Base-by-base conservation (phyloP, 2,888 invertebrate species). In the Tupiocoris notatus region DNA sequence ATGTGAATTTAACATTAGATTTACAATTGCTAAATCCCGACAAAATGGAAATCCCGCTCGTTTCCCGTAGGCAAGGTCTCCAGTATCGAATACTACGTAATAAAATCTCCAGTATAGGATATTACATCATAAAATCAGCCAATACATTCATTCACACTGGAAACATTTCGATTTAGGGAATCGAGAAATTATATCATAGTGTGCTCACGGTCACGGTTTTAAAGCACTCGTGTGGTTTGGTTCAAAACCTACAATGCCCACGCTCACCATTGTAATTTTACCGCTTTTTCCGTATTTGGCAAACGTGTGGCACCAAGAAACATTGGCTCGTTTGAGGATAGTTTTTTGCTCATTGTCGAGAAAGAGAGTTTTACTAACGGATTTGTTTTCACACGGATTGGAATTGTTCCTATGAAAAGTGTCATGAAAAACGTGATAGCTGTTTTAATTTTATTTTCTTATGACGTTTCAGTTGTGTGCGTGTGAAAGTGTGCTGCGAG, bases 291-390 rank as follows among this genome's bases (percentile, higher is more conserved):
- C 7, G 12, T 59, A 6, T 17, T 59, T 59, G 18, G 59, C 39
- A 59, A 59, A 18, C 20, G 54, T 62, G 73, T 80, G 80, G 79
- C 81, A 81, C 81, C 82, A 82, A 82, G 82, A 82, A 82, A 82
- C 82, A 82, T 82, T 82, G 82, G 81, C 68, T 65, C 68, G 75
- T 68, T 68, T 56, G 25, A 61, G 24, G 54, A 61, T 58, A 24
- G 12, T 24, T 22, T 59, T 22, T 20, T 66, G 39, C 61, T 24
- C n/a, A 16, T 20, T 74, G 16, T 18, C 24, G 7, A 66, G 23
- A 22, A 7, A 20, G 24, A 21, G n/a, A 63, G 23, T 22, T 20
- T 65, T n/a, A 65, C 65, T 61, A 73, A 59, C 73, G 61, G 24
- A 62, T 39, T 39, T 7, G 39, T 12, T 39, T 3, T 39, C 39